Evolutionary conservation across 2,113 vertebrate species (phyloP), one percentile per base, ranked within the genome.

Genomic region (Rissa tridactyla): DNA sequence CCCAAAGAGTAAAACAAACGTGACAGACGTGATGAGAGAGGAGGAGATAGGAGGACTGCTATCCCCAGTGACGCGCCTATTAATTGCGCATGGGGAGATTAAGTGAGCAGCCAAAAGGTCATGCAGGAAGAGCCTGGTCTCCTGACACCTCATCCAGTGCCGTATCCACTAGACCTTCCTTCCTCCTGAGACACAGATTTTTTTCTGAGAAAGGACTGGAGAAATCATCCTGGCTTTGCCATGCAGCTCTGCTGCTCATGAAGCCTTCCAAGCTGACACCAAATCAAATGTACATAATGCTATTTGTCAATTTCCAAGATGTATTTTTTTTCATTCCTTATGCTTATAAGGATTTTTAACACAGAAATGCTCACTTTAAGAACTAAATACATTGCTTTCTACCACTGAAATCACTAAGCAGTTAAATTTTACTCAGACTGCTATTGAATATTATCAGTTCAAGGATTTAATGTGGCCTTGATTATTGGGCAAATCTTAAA

Each of bases 21-120:
- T 88, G 87, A 91, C 36, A 72, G 65, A 93, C 76, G 70, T 90
- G 82, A 66, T 84, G 94, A 92, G 42, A 91, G 72, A 87, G 42
- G 46, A 75, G 46, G 69, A 92, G 87, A 54, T 29, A 92, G 81
- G 64, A 81, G 49, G 60, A 2, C 42, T 82, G 64, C 51, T 70
- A 20, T 84, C 60, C 64, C 51, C 64, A 58, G 69, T 85, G 79
- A 84, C 0, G 5, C 36, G 51, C 27, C 57, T 75, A 47, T 95
- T 96, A 91, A 84, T 89, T 87, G 64, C 1, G 1, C 47, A 54
- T 23, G 49, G 44, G 42, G 72, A 91, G 69, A 97, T 92, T 54
- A 89, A 96, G 54, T 40, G 84, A 61, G 72, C 42, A 91, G 73
- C n/a, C 89, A 62, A 95, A 92, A 96, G 89, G 95, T 84, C 91